Evolutionary conservation across 2,113 vertebrate genomes (phyloP), one percentile per base, ranked within the genome.

Genomic region (Rhynchomys soricoides): DNA sequence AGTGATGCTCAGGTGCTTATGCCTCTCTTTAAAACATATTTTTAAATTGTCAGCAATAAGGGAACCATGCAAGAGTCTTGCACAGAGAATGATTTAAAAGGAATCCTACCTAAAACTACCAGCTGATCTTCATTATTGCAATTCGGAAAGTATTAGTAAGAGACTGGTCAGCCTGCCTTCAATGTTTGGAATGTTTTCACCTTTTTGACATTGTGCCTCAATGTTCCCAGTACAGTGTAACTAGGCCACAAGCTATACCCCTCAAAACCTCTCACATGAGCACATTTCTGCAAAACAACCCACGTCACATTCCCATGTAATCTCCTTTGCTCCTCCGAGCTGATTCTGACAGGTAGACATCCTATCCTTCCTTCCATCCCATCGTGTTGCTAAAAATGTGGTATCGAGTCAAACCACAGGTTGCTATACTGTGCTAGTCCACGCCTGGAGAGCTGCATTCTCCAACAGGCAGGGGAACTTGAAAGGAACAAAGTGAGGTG

Each of bases 41-140:
- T 48, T 40, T 15, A 24, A 82, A 70, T 68, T 50, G 48, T 37
- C 59, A 68, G 89, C 16, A 87, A 17, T 48, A 86, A 55, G 37
- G 79, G 62, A 77, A 81, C 89, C 57, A 13, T 78, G 29, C 59
- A 48, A 50, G 48, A 21, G 22, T 79, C 8, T 68, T 79, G 29
- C 48, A 57, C 34, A 66, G 12, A 77, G 9, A 93, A 95, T 57
- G 10, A 7, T 88, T 66, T 68, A 34, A 34, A 4, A 71, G 87
- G 59, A 92, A 37, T n/a, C 62, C 34, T 50, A 64, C 37, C 43
- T 79, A 45, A 83, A 94, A 77, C 17, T 16, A 91, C 24, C n/a
- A 22, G 26, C 17, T 37, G 17, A 24, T 62, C 29, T 17, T 59
- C 55, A 70, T 85, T 83, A 64, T 79, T 86, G 26, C 17, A 88